Base-by-base conservation (phyloP, 2,113 vertebrate species). In the Pterophyllum scalare region DNA sequence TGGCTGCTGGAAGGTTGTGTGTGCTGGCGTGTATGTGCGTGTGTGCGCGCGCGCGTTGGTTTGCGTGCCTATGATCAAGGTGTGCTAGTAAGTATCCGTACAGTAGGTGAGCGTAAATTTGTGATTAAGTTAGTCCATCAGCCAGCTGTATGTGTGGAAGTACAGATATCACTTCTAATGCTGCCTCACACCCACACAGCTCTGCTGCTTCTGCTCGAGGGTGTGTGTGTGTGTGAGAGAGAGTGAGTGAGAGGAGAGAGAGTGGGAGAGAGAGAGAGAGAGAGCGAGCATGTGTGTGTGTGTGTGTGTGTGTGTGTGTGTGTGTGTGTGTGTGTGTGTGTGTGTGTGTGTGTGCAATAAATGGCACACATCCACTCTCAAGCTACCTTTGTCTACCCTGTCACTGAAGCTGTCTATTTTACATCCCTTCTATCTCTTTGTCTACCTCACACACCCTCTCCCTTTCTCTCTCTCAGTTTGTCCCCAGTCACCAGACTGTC, bases 381-480 rank as follows among this genome's bases (percentile, higher is more conserved):
- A 84, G 88, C 93, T 90, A 89, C 93, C 93, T 93, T 92, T 94
- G 93, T 93, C 92, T 92, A 79, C 84, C 33, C 87, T 86, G 91
- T 91, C 88, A 93, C 89, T 88, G 92, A 88, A 83, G 82, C 93
- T 87, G 82, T 85, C 85, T 94, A 43, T 78, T 87, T 91, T 86
- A 89, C 83, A 90, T 90, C 77, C 79, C 60, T 58, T 77, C 83
- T 60, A 64, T 90, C 67, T 87, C 75, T 87, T 79, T 74, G 81
- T 89, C 75, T 57, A 9, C 75, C 75, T 52, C 26, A 31, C 76
- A 57, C 52, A 35, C 67, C 59, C 74, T 83, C 87, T 24, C 75
- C 83, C 67, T 72, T 43, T 57, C 75, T 70, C 17, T 17, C 60
- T 77, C 64, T 46, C 43, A 46, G 75, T 83, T 57, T 87, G 80